These are phyloP conservation scores for Xylota segnis DNA, from an alignment of 2,888 invertebrate species.

Conservation along the genomic window DNA sequence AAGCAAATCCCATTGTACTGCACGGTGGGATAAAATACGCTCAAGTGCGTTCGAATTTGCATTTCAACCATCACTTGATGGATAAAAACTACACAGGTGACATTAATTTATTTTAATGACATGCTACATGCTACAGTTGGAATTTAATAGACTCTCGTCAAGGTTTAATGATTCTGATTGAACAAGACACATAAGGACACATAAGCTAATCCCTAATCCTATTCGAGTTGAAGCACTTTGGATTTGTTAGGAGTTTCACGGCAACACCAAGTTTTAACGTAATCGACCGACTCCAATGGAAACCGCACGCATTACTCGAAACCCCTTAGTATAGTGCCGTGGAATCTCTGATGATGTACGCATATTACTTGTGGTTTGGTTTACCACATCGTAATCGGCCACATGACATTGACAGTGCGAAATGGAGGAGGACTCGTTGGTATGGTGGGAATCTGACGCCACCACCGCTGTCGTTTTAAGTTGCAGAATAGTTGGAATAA, in stretches of 20 bases:
- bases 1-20: conserved; percentile 5
- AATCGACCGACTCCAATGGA: conserved; percentile 5
- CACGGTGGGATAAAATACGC: too few species aligned
- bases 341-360: conserved; percentile 24
- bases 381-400: conserved; percentile 20
- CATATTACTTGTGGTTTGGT: conserved; percentile 27
- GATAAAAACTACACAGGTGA: not conserved
- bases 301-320: conserved; percentile 3
- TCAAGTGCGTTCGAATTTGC: not conserved
- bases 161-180: conserved; percentile 2
- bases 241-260: not conserved
- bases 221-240: too few species aligned
- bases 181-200: not conserved
- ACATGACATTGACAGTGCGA: not conserved
- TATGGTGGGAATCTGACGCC: not conserved
- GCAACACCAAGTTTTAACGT: not conserved
- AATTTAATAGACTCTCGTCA: conserved; percentile 1
- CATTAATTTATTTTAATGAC: conserved; percentile 18
- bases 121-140: not conserved
- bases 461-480: not conserved
- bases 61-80: not conserved
- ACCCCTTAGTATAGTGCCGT: not conserved
- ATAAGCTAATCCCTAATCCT: not conserved
- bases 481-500: conserved; percentile 1
- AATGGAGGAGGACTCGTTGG: not conserved